Base-by-base conservation (phyloP, 2,113 vertebrate genomes). In the Cololabis saira region DNA sequence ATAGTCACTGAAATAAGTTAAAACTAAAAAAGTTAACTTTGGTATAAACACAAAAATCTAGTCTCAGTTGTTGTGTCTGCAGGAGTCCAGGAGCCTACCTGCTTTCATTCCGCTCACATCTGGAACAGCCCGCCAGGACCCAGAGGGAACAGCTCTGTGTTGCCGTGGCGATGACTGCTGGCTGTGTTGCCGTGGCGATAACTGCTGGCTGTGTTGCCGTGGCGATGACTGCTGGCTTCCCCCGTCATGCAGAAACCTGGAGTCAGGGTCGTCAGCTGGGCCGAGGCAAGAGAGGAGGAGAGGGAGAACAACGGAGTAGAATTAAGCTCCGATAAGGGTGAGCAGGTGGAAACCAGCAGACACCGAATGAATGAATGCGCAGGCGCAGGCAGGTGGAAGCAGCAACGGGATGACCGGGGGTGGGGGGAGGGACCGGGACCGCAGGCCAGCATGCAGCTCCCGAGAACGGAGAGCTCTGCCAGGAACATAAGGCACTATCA, bases 241-340 rank as follows among this genome's bases (percentile, higher is more conserved):
- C n/a, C 47, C 48, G 11, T 80, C 73, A 61, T 65, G 71, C 54
- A 44, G 81, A 56, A 64, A 48, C 6, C 48, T 67, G 51, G 65
- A 71, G 37, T 75, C 76, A 56, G 69, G 74, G 65, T 82, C 76
- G 61, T 71, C 79, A 78, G 76, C 91, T 92, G 86, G 86, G 69
- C 47, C 54, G 78, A 71, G 21, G 62, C 45, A 85, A 5, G 54
- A 57, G 17, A 40, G 18, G 12, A 30, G 15, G 42, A 53, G 65
- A 5, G 65, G 76, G 62, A 62, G 65, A 50, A 27, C 30, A 60
- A 78, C 58, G 74, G 65, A 81, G 54, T 19, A 70, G 45, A 22
- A 27, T 17, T 2, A n/a, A 0, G 5, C 2, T 37, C 48, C 0
- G 5, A 1, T 44, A 27, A 27, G 5, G 5, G 24, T 27, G 24